Evolutionary conservation across 2,113 vertebrate genomes (phyloP), one percentile per base, ranked within the genome.

Genomic region (Acrocephalus arundinaceus): DNA sequence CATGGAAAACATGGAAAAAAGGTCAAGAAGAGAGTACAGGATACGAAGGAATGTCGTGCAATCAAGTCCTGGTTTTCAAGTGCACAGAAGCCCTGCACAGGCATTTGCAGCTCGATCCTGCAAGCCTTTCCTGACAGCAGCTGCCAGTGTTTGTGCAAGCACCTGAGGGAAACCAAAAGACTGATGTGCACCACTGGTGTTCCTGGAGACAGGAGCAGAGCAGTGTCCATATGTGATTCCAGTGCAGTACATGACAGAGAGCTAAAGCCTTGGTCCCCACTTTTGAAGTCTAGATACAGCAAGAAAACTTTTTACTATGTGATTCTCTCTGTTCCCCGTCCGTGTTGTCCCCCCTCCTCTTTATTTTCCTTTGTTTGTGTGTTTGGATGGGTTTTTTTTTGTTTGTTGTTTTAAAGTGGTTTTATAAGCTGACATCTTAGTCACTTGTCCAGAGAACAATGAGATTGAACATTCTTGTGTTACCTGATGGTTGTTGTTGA

Each of bases 11-110:
- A 94, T n/a, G 63, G 94, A 96, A 97, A 89, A 95, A 97, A 98
- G 95, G 95, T 95, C 96, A 96, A 30, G 51, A 77, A 78, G 71
- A 89, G 48, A 89, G 91, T 96, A 96, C 97, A 98, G 97, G 97
- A 97, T 97, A 86, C 57, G 30, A 79, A 93, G 87, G 85, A 97
- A 97, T 97, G 93, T 88, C 28, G 33, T 3, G 0, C 72, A 62
- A 81, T 79, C 78, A 66, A 93, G 55, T 76, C 70, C 67, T 79
- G 73, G 58, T 54, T 93, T 95, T 79, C 17, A 54, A 82, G 66
- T 2, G 2, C 35, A 62, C 51, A 76, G 70, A 85, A 35, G 57
- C 27, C 13, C 76, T 13, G 6, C 7, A 15, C 65, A 49, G 52
- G 12, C 45, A 33, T 55, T 77, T 17, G 15, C 2, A 8, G 52